Conservation (phyloP, 1,140 invertebrate species). For the Melitaea cinxia region DNA sequence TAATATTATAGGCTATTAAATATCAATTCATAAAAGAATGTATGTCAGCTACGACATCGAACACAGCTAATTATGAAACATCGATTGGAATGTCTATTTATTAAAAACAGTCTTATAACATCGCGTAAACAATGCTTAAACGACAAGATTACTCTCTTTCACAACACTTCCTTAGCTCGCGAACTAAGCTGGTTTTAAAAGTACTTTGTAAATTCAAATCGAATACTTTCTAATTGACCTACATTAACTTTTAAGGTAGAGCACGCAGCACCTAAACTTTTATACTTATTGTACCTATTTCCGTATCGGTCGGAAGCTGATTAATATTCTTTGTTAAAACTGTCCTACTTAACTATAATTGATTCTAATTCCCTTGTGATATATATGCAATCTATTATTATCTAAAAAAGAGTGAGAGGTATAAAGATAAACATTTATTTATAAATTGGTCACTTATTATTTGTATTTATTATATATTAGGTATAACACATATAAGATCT, state of each 20-base stretch:
- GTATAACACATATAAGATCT: no score
- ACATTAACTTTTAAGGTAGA: constrained; percentile 49
- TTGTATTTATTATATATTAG: no score
- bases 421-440: no score
- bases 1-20: no score
- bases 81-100: no score
- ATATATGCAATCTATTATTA: constrained; percentile 10
- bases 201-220: constrained; percentile 30
- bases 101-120: no score
- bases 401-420: background rate
- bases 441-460: no score
- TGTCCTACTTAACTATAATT: constrained; percentile 51
- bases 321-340: constrained; percentile 61
- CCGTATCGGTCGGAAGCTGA: constrained; percentile 54
- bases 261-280: constrained; percentile 58
- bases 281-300: constrained; percentile 56
- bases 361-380: constrained; percentile 21
- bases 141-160: background rate
- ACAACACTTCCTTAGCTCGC: constrained; percentile 1
- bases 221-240: constrained; percentile 59
- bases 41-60: no score
- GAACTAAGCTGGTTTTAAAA: constrained; percentile 10
- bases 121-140: background rate
- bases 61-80: no score
- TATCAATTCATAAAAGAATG: no score